A percentile compares a stretch with the other conserved stretches of the same genome.
Evolutionary conservation across 2,113 vertebrate genomes (phyloP).

Genomic region (Crotophaga sulcirostris): DNA sequence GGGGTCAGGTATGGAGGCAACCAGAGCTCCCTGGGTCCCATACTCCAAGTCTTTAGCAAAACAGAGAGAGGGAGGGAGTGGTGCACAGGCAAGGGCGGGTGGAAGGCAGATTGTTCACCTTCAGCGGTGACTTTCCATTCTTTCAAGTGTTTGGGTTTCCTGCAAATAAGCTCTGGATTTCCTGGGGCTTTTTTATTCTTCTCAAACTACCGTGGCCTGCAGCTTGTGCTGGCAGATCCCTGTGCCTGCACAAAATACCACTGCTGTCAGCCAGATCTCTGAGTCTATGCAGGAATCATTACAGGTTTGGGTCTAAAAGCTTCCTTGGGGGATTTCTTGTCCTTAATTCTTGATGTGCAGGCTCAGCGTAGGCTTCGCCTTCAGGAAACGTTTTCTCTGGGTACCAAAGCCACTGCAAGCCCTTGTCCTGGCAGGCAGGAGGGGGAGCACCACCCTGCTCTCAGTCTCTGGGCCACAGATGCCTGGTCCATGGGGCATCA

Average conservation of each 20-base stretch:
- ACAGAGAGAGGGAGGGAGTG: not conserved
- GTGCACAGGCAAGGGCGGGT: not conserved
- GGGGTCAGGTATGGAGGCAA: accelerated
- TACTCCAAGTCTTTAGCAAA: too few species aligned
- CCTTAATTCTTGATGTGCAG: not conserved
- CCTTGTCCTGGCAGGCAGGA: not conserved
- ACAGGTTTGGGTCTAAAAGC: not conserved
- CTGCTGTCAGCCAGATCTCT: not conserved
- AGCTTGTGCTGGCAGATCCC: not conserved
- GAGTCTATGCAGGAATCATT: not conserved
- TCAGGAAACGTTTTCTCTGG: not conserved
- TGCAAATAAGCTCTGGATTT: constrained; percentile 5
- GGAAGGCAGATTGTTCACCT: not conserved
- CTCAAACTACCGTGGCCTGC: not conserved
- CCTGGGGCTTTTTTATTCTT: not conserved
- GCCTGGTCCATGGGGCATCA: not conserved
- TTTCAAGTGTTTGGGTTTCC: not conserved
- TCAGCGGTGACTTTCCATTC: not conserved
- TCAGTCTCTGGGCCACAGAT: accelerated
- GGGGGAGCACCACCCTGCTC: not conserved
- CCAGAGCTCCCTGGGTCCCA: accelerated
- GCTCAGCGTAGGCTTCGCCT: not conserved
- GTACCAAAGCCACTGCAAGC: not conserved
- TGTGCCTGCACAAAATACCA: not conserved
- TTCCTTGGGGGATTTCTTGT: not conserved